Conservation (phyloP, 1,140 invertebrate genomes). For the Limonius californicus region DNA sequence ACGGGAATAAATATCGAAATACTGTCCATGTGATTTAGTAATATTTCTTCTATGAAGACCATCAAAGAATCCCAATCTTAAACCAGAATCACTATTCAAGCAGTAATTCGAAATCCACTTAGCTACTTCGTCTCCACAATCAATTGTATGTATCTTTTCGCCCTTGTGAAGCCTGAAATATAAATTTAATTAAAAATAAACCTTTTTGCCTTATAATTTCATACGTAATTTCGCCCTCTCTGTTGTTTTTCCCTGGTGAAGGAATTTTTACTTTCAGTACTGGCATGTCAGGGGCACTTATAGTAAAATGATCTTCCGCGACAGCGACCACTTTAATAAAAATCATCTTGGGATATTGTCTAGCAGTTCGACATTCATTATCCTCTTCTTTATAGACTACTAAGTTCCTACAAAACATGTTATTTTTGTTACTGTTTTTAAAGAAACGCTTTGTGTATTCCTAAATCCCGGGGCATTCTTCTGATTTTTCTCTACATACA, state of each 20-base stretch:
- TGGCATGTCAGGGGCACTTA: slow-evolving; percentile 42
- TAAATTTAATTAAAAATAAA: too few relatives aligned
- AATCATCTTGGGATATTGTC: slow-evolving; percentile 42
- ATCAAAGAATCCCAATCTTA: slow-evolving; percentile 54
- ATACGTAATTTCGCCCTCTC: neutral
- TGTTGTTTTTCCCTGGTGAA: neutral
- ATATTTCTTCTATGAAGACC: slow-evolving; percentile 33
- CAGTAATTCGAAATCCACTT: slow-evolving; percentile 56
- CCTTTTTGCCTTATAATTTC: too few relatives aligned
- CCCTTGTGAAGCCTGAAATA: slow-evolving; percentile 7
- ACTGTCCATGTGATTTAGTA: neutral
- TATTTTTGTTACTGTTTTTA: neutral
- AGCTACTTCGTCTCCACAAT: slow-evolving; percentile 56
- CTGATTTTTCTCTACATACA: too few relatives aligned
- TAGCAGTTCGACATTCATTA: slow-evolving; percentile 38
- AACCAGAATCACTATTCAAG: slow-evolving; percentile 49
- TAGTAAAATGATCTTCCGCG: slow-evolving; percentile 37
- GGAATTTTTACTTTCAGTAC: slow-evolving; percentile 42
- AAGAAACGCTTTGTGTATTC: too few relatives aligned
- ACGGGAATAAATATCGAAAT: neutral
- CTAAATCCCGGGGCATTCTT: too few relatives aligned
- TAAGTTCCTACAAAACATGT: slow-evolving; percentile 30
- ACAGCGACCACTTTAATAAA: slow-evolving; percentile 39
- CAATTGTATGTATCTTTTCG: slow-evolving; percentile 48
- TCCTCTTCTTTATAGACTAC: slow-evolving; percentile 39